Percentiles rank a stretch among this genome's conserved stretches.
phyloP scores from a whole-genome alignment of 2,113 vertebrate genomes.

The Tenebrosternarchus preto region DNA sequence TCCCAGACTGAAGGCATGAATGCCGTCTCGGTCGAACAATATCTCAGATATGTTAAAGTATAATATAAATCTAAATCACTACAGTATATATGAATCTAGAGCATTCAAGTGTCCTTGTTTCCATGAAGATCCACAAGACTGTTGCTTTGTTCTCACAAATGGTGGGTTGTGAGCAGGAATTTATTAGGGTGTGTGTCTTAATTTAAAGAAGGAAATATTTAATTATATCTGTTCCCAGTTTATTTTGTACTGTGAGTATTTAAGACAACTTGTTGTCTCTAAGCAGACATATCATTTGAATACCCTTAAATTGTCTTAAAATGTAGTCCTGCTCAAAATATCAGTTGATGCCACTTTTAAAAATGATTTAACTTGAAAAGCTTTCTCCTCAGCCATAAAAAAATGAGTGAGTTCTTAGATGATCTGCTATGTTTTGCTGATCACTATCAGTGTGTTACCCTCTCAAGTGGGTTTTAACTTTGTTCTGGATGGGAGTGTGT shows the following conservation, averaged over 20 bases:
- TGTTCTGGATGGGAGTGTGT: not conserved
- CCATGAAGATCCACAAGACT: slow-evolving; percentile 53
- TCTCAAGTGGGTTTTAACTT: not conserved
- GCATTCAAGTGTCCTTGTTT: slow-evolving; percentile 73
- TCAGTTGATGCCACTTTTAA: not conserved
- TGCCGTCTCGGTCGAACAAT: not conserved
- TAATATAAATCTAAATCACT: slow-evolving; percentile 13
- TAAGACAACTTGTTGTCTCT: not conserved
- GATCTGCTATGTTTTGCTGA: not conserved
- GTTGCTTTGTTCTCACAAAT: slow-evolving; percentile 10
- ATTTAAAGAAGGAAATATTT: not conserved
- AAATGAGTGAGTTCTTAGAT: not conserved
- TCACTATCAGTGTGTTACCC: not conserved
- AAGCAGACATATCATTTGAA: not conserved
- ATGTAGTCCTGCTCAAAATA: not conserved
- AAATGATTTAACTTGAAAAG: not conserved
- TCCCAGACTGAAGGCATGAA: slow-evolving; percentile 1
- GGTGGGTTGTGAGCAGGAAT: not conserved
- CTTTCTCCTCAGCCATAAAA: not conserved
- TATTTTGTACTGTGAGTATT: slow-evolving; percentile 3
- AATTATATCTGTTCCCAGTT: not conserved
- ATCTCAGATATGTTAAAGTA: slow-evolving; percentile 1
- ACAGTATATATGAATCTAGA: slow-evolving; percentile 40
- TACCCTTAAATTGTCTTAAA: not conserved
- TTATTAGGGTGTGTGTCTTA: not conserved